Percentiles rank a stretch among this genome's conserved stretches.
Evolutionary conservation across 2,888 invertebrate genomes (phyloP).

Genomic region (Microplitis manilae): DNA sequence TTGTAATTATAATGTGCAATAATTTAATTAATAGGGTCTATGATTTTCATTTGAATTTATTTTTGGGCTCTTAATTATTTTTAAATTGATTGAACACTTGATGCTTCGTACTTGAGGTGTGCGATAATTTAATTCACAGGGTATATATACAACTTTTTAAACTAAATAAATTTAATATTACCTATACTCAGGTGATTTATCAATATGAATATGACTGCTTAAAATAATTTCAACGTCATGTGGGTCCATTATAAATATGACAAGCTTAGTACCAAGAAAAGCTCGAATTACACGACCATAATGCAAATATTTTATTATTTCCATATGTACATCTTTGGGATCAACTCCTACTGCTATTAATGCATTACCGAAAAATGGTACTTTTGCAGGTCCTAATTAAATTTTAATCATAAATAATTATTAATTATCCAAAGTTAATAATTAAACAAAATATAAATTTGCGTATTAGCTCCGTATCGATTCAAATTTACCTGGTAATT

Average conservation of each 20-base stretch:
- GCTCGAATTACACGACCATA: constrained; percentile 62
- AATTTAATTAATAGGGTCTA: too few relatives aligned
- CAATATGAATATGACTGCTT: constrained; percentile 65
- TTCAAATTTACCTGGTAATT: constrained; percentile 62
- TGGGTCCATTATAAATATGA: constrained; percentile 64
- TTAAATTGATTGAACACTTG: too few relatives aligned
- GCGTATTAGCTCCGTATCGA: background rate
- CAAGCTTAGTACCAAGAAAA: constrained; percentile 64
- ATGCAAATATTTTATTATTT: constrained; percentile 50
- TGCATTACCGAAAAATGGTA: constrained; percentile 66
- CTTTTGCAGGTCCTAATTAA: constrained; percentile 59
- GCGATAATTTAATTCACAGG: too few relatives aligned
- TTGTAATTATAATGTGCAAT: too few relatives aligned
- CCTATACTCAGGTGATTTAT: constrained; percentile 68
- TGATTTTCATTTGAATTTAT: too few relatives aligned
- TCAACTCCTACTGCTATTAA: constrained; percentile 55
- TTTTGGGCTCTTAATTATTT: too few relatives aligned
- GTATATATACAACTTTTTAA: too few relatives aligned
- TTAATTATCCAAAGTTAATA: background rate
- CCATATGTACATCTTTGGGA: constrained; percentile 57
- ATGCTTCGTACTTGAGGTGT: too few relatives aligned
- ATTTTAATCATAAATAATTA: constrained; percentile 9
- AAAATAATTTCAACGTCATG: constrained; percentile 67
- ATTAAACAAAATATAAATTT: too few relatives aligned
- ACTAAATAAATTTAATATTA: constrained; percentile 38